phyloP scores from a whole-genome alignment of 2,888 invertebrate genomes.

The Archips xylosteana region DNA sequence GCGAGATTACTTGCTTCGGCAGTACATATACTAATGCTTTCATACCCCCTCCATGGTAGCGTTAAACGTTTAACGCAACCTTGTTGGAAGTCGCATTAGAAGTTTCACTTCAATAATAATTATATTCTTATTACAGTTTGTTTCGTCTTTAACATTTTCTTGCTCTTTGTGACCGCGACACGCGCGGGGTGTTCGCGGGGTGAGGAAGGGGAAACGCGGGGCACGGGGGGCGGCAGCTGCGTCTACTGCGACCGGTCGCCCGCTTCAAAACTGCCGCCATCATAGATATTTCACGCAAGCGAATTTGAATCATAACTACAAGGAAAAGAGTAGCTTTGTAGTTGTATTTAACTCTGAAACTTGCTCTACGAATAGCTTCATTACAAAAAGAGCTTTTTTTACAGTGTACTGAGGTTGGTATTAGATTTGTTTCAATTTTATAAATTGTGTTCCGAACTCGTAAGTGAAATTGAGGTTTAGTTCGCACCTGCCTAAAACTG shows the following conservation, averaged over 20 bases:
- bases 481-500: conserved; percentile 39
- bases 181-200: conserved; percentile 68
- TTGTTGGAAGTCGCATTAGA: too few relatives aligned
- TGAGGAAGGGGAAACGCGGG: conserved; percentile 56
- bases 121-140: background rate
- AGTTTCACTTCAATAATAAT: too few relatives aligned
- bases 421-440: background rate
- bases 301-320: conserved; percentile 45
- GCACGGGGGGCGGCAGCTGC: conserved; percentile 73
- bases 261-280: conserved; percentile 77
- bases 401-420: background rate
- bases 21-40: too few relatives aligned
- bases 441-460: conserved; percentile 29
- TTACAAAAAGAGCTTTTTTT: conserved; percentile 17
- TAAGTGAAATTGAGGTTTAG: conserved; percentile 27
- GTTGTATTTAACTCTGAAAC: background rate
- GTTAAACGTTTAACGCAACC: too few relatives aligned
- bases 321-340: background rate
- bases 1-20: too few relatives aligned
- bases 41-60: too few relatives aligned
- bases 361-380: conserved; percentile 4
- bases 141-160: background rate
- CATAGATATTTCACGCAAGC: conserved; percentile 52
- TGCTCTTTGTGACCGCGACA: conserved; percentile 74
- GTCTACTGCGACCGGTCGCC: conserved; percentile 77